Evolutionary conservation across 1,140 invertebrate genomes (phyloP).

Genomic region (Papilio machaon): DNA sequence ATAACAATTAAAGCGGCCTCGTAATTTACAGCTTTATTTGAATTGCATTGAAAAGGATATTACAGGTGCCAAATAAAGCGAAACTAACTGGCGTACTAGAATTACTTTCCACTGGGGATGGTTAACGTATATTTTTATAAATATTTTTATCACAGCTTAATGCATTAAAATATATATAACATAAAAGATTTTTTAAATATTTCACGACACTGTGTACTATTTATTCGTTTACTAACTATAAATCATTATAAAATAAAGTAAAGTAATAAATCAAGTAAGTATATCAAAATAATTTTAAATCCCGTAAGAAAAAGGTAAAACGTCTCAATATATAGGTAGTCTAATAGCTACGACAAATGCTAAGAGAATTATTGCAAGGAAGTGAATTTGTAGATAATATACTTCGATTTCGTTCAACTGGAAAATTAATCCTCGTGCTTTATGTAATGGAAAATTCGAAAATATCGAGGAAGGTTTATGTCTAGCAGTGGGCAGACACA

Average conservation of each 20-base stretch:
- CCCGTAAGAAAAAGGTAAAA: background rate
- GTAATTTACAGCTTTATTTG: constrained; percentile 24
- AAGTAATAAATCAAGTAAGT: no score
- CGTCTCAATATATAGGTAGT: background rate
- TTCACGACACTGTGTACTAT: no score
- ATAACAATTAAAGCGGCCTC: constrained; percentile 18
- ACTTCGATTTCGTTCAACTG: constrained; percentile 6
- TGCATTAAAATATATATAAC: no score
- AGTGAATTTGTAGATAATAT: constrained; percentile 15
- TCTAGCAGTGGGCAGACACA: background rate
- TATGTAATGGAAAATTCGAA: constrained; percentile 26
- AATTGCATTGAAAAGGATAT: constrained; percentile 12
- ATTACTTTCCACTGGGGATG: constrained; percentile 14
- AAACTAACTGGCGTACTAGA: background rate
- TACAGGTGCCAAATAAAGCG: constrained; percentile 17
- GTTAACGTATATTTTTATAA: constrained; percentile 1
- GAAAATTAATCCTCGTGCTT: constrained; percentile 4
- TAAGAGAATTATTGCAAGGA: background rate
- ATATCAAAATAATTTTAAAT: no score
- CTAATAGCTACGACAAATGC: background rate
- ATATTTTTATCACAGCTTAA: background rate
- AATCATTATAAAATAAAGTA: no score
- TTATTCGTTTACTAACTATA: no score
- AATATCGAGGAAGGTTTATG: no score
- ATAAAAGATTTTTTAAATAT: background rate